Percentiles rank a stretch among this genome's conserved stretches.
Conservation (phyloP, 1,140 invertebrate genomes). For the Cataglyphis hispanica region DNA sequence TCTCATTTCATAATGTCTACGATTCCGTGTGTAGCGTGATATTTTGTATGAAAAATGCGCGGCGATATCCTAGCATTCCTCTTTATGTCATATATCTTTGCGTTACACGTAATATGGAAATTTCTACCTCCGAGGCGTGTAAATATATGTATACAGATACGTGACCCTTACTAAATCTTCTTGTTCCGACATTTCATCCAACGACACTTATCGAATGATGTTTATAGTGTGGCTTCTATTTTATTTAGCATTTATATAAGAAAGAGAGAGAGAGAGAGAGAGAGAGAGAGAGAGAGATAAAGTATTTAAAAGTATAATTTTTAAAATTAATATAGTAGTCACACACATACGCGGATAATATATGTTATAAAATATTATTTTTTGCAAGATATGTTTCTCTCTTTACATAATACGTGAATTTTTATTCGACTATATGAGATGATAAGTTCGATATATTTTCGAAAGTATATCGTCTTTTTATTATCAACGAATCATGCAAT, state of each 20-base stretch:
- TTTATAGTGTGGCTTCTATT: conserved; percentile 10
- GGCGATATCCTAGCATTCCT: conserved; percentile 61
- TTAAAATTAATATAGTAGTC: no score
- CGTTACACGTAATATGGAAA: conserved; percentile 60
- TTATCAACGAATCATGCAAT: neutral
- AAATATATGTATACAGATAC: conserved; percentile 48
- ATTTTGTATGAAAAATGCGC: conserved; percentile 62
- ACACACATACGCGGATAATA: no score
- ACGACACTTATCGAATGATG: conserved; percentile 7
- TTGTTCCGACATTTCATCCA: conserved; percentile 47
- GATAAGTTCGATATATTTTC: neutral
- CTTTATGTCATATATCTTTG: conserved; percentile 54
- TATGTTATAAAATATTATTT: neutral
- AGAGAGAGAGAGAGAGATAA: neutral
- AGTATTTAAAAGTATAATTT: neutral
- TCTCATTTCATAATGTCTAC: conserved; percentile 62
- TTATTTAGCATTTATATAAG: conserved; percentile 11
- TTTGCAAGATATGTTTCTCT: neutral
- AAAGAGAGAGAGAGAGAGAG: no score
- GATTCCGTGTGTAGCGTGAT: conserved; percentile 54
- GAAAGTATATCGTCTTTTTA: neutral
- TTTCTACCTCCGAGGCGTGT: conserved; percentile 43
- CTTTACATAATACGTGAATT: neutral
- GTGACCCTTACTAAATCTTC: conserved; percentile 42
- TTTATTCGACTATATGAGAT: neutral